These are phyloP conservation scores for Ethmia dodecea DNA, from an alignment of 2,888 invertebrate genomes.

Conservation along the genomic window DNA sequence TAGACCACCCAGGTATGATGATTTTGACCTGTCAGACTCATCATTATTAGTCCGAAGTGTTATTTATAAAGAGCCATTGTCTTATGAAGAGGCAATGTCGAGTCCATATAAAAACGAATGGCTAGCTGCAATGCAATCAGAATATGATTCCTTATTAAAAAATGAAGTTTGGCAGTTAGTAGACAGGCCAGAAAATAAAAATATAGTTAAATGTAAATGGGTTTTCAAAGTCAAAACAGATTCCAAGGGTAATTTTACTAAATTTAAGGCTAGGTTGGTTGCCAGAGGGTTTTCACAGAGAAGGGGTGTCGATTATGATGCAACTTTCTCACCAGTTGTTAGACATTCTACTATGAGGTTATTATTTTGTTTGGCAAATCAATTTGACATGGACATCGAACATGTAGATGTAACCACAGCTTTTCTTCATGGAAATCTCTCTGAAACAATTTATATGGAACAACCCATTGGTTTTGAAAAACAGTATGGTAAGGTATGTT, in stretches of 20 bases:
- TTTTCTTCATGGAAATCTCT: constrained; percentile 18
- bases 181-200: constrained; percentile 6
- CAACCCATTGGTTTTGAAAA: constrained; percentile 7
- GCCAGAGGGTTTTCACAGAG: constrained; percentile 12
- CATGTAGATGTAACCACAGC: constrained; percentile 20
- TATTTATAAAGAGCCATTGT: constrained; percentile 1
- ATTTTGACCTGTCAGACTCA: constrained; percentile 6
- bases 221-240: constrained; percentile 14
- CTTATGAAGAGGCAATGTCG: constrained; percentile 6
- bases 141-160: constrained; percentile 13
- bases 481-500: constrained; percentile 16
- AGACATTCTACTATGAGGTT: constrained; percentile 8
- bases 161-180: constrained; percentile 11
- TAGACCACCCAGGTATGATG: constrained; percentile 5
- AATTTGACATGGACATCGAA: constrained; percentile 12
- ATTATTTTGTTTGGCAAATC: constrained; percentile 6
- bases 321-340: constrained; percentile 16
- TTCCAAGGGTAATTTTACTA: constrained; percentile 5
- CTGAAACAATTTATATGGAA: constrained; percentile 14
- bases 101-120: constrained; percentile 6
- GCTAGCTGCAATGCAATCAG: constrained; percentile 11
- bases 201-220: constrained; percentile 17
- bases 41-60: neutral
- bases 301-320: constrained; percentile 11
- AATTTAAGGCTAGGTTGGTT: constrained; percentile 13